Conservation (phyloP, 2,113 vertebrate genomes). For the Tachysurus fulvidraco region DNA sequence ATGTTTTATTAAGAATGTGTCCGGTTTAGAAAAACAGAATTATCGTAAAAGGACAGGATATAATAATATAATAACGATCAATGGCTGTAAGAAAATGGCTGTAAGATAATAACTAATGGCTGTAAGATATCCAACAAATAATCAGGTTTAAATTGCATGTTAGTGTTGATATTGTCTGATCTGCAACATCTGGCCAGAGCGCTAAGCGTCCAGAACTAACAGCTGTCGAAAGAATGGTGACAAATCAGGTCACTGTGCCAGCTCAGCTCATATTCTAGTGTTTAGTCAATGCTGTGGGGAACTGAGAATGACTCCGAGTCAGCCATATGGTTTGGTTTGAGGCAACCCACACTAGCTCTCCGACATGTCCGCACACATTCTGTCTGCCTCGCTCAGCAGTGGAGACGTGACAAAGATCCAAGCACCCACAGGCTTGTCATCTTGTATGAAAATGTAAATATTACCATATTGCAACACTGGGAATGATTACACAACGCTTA, state of each 20-base stretch:
- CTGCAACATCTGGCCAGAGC: slow-evolving; percentile 18
- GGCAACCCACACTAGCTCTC: slow-evolving; percentile 52
- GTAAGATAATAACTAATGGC: background rate
- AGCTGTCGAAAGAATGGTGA: slow-evolving; percentile 45
- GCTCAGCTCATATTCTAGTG: slow-evolving; percentile 34
- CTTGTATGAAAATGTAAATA: slow-evolving; percentile 67
- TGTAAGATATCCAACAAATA: background rate
- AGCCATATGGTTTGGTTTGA: slow-evolving; percentile 56
- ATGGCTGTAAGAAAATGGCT: too few species aligned
- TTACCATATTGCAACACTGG: slow-evolving; percentile 62
- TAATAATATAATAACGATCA: background rate
- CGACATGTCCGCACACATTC: slow-evolving; percentile 48
- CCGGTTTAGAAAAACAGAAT: background rate
- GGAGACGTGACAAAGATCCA: slow-evolving; percentile 67
- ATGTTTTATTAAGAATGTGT: background rate
- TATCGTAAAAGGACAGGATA: background rate
- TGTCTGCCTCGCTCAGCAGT: slow-evolving; percentile 39
- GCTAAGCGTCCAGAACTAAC: slow-evolving; percentile 28
- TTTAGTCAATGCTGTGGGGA: slow-evolving; percentile 55
- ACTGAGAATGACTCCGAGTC: slow-evolving; percentile 28
- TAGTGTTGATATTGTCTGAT: slow-evolving; percentile 25
- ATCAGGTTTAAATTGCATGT: background rate
- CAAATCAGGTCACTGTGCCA: slow-evolving; percentile 51
- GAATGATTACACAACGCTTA: slow-evolving; percentile 55
- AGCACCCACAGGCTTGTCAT: slow-evolving; percentile 60